Evolutionary conservation across 2,888 invertebrate genomes (phyloP), one percentile per base, ranked within the genome.

Genomic region (Rhodophaea formosa): DNA sequence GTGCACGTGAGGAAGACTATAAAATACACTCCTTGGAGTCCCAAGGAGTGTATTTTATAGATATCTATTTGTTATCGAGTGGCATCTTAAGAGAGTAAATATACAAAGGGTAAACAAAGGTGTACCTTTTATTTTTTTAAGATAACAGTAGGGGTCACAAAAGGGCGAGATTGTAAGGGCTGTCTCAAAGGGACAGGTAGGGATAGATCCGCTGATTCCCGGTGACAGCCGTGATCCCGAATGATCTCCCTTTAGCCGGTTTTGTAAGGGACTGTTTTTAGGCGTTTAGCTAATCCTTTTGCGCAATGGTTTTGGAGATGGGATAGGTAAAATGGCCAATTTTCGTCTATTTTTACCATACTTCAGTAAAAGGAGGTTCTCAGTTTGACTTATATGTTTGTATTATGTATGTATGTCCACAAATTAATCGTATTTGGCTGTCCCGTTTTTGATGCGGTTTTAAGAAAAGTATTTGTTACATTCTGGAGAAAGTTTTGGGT

Each of bases 101-200:
- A 51, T 51, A 51, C 51, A 43, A 42, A 53, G 43, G 43, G 53
- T 53, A 43, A 43, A 53, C 53, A 42, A 43, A 14, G 43, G n/a
- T 23, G 53, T 43, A 29, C 53, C 43, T 43, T 64, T 58, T 60
- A 69, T 69, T 74, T 72, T n/a, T 70, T 70, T 63, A 65, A 66
- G 65, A 71, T 72, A 73, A 81, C 82, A 79, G 77, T 75, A 73
- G 76, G 72, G 76, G 75, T 75, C 74, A 75, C 79, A 80, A 83
- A 39, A 82, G 75, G 72, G 71, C 70, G 74, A 71, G 69, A 71
- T 73, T 72, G 69, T 77, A 60, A 79, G 74, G 74, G 74, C 73
- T 69, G 67, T 63, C 72, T 74, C 80, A 78, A 82, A 80, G 78
- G 82, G 75, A 69, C 81, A 79, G 82, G 79, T 83, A 80, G 71